Evolutionary conservation across 2,888 invertebrate genomes (phyloP).

Genomic region (Elysia crispata): DNA sequence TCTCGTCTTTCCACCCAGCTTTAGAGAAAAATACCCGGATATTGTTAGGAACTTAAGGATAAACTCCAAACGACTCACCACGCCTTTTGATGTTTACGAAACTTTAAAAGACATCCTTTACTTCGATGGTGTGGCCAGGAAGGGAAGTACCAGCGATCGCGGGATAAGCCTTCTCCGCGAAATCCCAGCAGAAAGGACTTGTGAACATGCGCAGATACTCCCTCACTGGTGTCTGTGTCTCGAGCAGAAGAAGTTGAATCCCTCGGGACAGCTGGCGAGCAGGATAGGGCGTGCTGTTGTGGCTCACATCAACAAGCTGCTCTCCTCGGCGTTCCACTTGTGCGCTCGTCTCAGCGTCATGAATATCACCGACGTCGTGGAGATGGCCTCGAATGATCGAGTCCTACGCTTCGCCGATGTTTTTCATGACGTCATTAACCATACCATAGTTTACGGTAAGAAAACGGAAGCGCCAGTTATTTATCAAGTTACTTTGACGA

Average conservation of each 20-base stretch:
- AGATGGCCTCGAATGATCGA: constrained; percentile 71
- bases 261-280: constrained; percentile 79
- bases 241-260: constrained; percentile 50
- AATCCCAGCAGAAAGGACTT: constrained; percentile 86
- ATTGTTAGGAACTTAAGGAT: constrained; percentile 83
- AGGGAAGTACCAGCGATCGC: constrained; percentile 49
- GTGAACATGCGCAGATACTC: constrained; percentile 86
- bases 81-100: constrained; percentile 90
- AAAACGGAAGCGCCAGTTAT: constrained; percentile 55
- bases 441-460: constrained; percentile 56
- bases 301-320: constrained; percentile 82
- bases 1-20: constrained; percentile 85
- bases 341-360: constrained; percentile 80
- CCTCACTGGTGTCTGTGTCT: constrained; percentile 80
- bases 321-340: constrained; percentile 75
- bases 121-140: constrained; percentile 54
- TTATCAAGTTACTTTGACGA: constrained; percentile 82
- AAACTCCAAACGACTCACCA: constrained; percentile 85
- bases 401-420: constrained; percentile 58
- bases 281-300: constrained; percentile 83
- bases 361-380: constrained; percentile 83
- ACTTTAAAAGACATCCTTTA: constrained; percentile 84
- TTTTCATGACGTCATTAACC: constrained; percentile 75
- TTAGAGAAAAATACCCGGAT: constrained; percentile 82
- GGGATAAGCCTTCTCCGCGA: constrained; percentile 85